Base-by-base conservation (phyloP, 2,797 vertebrate species). In the Eutrigla gurnardus region DNA sequence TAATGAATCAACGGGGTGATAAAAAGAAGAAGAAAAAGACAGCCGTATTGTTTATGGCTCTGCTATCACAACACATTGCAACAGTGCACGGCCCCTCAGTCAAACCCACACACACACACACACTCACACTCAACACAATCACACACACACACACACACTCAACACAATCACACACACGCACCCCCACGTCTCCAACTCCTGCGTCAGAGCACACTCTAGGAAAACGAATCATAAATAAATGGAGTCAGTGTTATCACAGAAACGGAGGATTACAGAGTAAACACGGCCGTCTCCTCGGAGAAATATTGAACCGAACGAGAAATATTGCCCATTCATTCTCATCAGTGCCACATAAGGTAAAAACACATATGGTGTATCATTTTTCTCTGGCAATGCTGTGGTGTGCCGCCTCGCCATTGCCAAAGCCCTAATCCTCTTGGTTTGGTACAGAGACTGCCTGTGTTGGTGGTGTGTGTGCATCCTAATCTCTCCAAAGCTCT, bases 401-500 rank as follows among this genome's bases (percentile, higher is more conserved):
- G 73, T 71, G 77, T 58, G 72, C 77, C 78, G 82, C 76, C 52
- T 81, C 54, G 73, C 73, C 78, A 61, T 77, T 87, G 87, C 87
- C 85, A 89, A 82, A 88, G 66, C 71, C 65, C 82, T 92, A 91
- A 93, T 92, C 88, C 84, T 89, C 33, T n/a, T n/a, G n/a, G n/a
- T 82, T 89, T 89, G 88, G 84, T 92, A 88, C 86, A 84, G 76
- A 88, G 81, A 63, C 89, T 75, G 90, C 87, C 79, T 82, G 86
- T 90, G 89, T 86, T 89, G 90, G 74, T 82, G 85, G 65, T 80
- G 71, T 88, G 86, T 87, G 85, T 86, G 90, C 82, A 78, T 86
- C 82, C 78, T 93, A 92, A 93, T 93, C 93, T 90, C 86, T 85
- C 71, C 83, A 92, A 93, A 93, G 91, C 92, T 89, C 91, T 93